Base-by-base conservation (phyloP, 2,888 invertebrate species). In the Mechanitis mazaeus region DNA sequence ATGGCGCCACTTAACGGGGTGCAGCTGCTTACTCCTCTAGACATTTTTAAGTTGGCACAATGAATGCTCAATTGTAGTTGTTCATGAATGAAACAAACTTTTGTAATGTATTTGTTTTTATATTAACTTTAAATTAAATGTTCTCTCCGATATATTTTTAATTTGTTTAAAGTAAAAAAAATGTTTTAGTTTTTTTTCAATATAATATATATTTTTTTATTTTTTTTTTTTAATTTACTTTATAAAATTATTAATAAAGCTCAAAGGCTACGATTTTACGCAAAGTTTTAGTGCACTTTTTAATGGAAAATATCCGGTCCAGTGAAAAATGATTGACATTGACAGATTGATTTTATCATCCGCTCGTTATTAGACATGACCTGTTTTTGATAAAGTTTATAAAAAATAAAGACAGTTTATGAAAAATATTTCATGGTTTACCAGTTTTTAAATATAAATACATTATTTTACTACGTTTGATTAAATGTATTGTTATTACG, bases 1-100 rank as follows among this genome's bases (percentile, higher is more conserved):
- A 75, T 70, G 69, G 67, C 54, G 76, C 71, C 77, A 73, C 75
- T 80, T 75, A 73, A 77, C 75, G 77, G 75, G 75, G 72, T 63
- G 60, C 64, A 65, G 63, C 64, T 64, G 67, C 58, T 65, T 65
- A 65, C 63, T 67, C 67, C 67, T 59, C 58, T 50, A 66, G 66
- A 66, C 60, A 60, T 64, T 66, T 50, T 66, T 60, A 66, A 66
- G 64, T 62, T 64, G 61, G 60, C 66, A 64, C 61, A 66, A 66
- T 64, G 66, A 62, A 64, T 66, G 61, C 64, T 62, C 64, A 46
- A 64, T 64, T 66, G 66, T 64, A 60, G 59, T 54, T 57, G 50
- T 61, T 66, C 55, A 58, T 66, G 64, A 66, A 64, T 66, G 66
- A 61, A 66, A 58, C 50, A 56, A 50, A 45, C 55, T 63, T 56